Base-by-base conservation (phyloP, 2,888 invertebrate genomes). In the Tortricodes alternella region DNA sequence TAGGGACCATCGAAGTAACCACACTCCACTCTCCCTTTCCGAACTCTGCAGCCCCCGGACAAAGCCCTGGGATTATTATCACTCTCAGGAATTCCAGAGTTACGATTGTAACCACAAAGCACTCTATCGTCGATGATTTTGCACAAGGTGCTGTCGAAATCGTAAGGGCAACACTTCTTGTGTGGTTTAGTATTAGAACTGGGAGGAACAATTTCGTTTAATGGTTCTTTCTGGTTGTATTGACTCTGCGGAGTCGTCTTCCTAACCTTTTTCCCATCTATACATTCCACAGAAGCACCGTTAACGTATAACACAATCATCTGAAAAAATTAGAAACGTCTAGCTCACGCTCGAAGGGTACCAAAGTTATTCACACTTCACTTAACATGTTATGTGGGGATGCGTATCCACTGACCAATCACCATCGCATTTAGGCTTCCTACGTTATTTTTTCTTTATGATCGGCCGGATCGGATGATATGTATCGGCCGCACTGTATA, bases 91-190 rank as follows among this genome's bases (percentile, higher is more conserved):
- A 8, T 23, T 0, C 16, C 35, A 3, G 15, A 23, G 16, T 48
- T 48, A 15, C 35, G 35, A 11, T 48, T 48, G 15, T 35, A 48
- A 24, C 46, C 46, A 23, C 46, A 48, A 2, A 48, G 16, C n/a
- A 44, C 18, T 15, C 44, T 44, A 5, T 56, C 50, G 23, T 56
- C 44, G 9, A 56, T 48, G 6, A 56, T 38, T 13, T 50, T 41
- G 34, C 56, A 56, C 6, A 44, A 15, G 19, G 39, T 37, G 13
- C 56, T 50, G 32, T 56, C 50, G 13, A 56, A 56, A 21, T 50
- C 29, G 16, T 56, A 56, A 2, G 56, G 50, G 8, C 56, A 56
- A 38, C 56, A 56, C 15, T 21, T 44, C 35, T 49, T 55, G 15
- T 24, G 35, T 27, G 53, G 38, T 8, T 21, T 21, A 6, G 7